Evolutionary conservation across 2,113 vertebrate species (phyloP).

Genomic region (Orthonyx spaldingii): DNA sequence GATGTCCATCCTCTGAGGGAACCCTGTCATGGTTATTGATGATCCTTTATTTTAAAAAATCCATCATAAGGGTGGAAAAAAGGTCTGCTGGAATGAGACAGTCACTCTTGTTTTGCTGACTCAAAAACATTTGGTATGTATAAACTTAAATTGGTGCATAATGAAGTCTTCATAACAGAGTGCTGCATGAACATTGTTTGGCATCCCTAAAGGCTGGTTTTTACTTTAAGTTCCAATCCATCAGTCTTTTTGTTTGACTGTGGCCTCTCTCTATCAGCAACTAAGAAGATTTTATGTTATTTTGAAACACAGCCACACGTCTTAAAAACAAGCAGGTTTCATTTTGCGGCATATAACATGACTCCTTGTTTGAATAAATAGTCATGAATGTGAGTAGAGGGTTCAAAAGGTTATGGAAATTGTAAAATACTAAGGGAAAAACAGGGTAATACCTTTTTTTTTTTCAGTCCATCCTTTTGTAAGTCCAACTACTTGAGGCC

Average conservation of each 20-base stretch:
- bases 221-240: not conserved
- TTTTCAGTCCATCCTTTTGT: not conserved
- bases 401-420: not conserved
- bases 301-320: not conserved
- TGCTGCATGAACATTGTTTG: not conserved
- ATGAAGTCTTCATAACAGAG: constrained; percentile 13
- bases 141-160: constrained; percentile 16
- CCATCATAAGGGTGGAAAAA: not conserved
- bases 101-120: not conserved
- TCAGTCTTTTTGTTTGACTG: not conserved
- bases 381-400: not conserved
- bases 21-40: not conserved
- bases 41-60: not conserved
- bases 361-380: not conserved
- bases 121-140: constrained; percentile 8
- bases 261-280: not conserved
- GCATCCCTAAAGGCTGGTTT: not conserved
- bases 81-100: not conserved
- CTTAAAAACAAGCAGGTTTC: not conserved
- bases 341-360: not conserved
- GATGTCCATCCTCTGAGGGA: not conserved
- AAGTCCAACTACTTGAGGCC: not conserved
- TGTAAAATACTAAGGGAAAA: not conserved
- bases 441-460: not conserved
- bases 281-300: not conserved